Evolutionary conservation across 1,140 invertebrate genomes (phyloP).

Genomic region (Daktulosphaira vitifoliae): DNA sequence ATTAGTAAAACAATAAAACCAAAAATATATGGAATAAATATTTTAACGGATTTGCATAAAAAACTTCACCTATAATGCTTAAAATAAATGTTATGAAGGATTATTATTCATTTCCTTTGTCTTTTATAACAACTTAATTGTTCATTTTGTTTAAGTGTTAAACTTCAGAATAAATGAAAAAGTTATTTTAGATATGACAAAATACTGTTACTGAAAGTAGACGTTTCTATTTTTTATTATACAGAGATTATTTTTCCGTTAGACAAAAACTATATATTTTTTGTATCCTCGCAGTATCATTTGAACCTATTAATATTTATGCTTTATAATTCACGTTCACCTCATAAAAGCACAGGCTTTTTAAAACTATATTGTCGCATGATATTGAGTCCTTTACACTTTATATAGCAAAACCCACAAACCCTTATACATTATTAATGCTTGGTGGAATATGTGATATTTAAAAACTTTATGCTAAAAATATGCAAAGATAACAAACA

Average conservation of each 20-base stretch:
- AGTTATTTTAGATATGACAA: too few species aligned
- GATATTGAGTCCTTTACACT: constrained; percentile 15
- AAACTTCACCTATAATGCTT: too few species aligned
- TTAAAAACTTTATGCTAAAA: constrained; percentile 10
- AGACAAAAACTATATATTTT: not conserved
- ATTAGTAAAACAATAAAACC: too few species aligned
- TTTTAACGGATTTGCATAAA: too few species aligned
- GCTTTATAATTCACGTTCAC: constrained; percentile 25
- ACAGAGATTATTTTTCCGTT: constrained; percentile 10
- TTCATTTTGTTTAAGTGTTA: not conserved
- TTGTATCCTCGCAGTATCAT: not conserved
- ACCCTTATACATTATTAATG: constrained; percentile 29
- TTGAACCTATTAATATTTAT: constrained; percentile 30
- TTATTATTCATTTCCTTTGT: too few species aligned
- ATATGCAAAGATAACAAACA: too few species aligned
- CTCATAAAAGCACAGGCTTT: constrained; percentile 18
- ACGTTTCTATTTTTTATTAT: not conserved
- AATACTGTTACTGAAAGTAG: not conserved
- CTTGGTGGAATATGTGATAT: constrained; percentile 5
- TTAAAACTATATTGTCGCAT: constrained; percentile 11
- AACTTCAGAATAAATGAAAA: too few species aligned
- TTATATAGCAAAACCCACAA: not conserved
- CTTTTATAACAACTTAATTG: constrained; percentile 15
- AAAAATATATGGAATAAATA: too few species aligned
- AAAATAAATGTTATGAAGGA: too few species aligned